These are phyloP conservation scores for Nestor notabilis DNA, from an alignment of 2,113 vertebrate species.

Conservation along the genomic window DNA sequence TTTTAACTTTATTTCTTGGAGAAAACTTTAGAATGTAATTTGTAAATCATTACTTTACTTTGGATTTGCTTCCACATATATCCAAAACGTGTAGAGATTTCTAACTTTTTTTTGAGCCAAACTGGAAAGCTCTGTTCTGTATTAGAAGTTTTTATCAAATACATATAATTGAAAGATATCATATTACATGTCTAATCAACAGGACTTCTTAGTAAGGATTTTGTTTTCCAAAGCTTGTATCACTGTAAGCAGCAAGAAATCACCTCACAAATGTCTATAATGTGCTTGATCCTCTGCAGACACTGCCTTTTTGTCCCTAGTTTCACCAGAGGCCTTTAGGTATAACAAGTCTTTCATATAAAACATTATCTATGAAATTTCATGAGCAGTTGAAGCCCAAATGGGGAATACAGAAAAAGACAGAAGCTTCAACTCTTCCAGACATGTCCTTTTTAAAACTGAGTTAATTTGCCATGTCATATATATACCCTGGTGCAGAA, in stretches of 20 bases:
- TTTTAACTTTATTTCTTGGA: background rate
- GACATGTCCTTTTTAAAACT: background rate
- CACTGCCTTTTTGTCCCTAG: background rate
- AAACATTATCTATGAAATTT: background rate
- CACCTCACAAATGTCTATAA: background rate
- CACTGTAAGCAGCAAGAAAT: background rate
- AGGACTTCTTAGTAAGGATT: background rate
- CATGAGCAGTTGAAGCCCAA: background rate
- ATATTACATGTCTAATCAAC: background rate
- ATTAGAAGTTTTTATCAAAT: background rate
- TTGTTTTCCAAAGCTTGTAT: background rate
- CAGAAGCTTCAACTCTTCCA: background rate
- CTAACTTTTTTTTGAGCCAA: background rate
- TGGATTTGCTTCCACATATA: background rate
- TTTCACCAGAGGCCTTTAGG: background rate
- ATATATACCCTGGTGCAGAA: background rate
- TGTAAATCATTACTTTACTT: background rate
- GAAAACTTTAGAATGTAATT: background rate
- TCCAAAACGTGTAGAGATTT: background rate
- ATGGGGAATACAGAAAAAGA: background rate
- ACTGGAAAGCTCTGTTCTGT: background rate
- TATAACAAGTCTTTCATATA: background rate
- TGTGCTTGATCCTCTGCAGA: background rate
- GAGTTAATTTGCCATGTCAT: slow-evolving; percentile 5
- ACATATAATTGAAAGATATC: background rate